These are phyloP conservation scores for Odocoileus virginianus DNA, from an alignment of 2,113 vertebrate genomes.

Conservation along the genomic window DNA sequence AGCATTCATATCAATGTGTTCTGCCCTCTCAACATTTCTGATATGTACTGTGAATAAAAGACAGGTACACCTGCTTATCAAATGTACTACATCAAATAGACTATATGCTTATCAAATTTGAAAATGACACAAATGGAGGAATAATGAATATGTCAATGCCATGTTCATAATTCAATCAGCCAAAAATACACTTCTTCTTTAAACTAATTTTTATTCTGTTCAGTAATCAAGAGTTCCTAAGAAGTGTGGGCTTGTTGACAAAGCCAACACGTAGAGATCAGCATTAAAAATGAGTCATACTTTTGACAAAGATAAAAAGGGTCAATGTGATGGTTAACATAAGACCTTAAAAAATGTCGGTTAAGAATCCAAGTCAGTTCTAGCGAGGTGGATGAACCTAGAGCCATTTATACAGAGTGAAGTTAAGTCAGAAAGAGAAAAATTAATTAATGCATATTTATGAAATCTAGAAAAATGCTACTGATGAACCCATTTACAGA, in stretches of 20 bases:
- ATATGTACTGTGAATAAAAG: not conserved
- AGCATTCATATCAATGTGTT: not conserved
- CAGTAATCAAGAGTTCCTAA: not conserved
- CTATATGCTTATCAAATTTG: not conserved
- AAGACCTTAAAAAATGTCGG: not conserved
- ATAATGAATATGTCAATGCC: not conserved
- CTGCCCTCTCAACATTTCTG: not conserved
- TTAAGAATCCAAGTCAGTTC: not conserved
- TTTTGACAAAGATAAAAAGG: not conserved
- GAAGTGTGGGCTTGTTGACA: not conserved
- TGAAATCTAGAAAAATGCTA: not conserved
- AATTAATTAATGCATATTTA: not conserved
- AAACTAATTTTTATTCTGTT: not conserved
- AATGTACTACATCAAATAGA: not conserved
- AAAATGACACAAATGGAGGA: not conserved
- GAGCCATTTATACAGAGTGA: not conserved
- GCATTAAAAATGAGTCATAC: not conserved
- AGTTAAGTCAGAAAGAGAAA: not conserved
- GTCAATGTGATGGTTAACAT: not conserved
- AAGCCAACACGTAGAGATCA: not conserved
- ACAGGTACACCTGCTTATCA: not conserved
- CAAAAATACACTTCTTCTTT: conserved; percentile 20
- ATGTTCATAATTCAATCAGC: not conserved
- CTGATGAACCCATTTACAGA: not conserved
- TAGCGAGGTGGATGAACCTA: not conserved